Percentiles rank a stretch among this genome's conserved stretches.
Conservation (phyloP, 2,113 vertebrate genomes). For the pig (Sus scrofa) region T2T-Sscrofa CM000814.6:98038501-98039000, state of each 20-base stretch:
- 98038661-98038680: background rate
- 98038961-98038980: background rate
- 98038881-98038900: background rate
- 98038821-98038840: constrained; percentile 2
- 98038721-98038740: background rate
- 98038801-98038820: constrained; percentile 17
- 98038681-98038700: constrained; percentile 18
- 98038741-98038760: background rate
- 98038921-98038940: background rate
- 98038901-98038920: constrained; percentile 18
- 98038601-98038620: background rate
- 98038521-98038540: background rate
- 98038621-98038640: background rate
- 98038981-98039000: background rate
- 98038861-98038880: constrained; percentile 25
- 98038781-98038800: background rate
- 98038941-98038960: background rate
- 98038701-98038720: background rate
- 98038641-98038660: constrained; percentile 18
- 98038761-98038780: background rate
- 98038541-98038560: constrained; percentile 27
- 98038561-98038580: constrained; percentile 19
- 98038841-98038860: constrained; percentile 13
- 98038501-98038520: constrained; percentile 21
- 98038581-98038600: constrained; percentile 5